These are phyloP conservation scores for Chloropsis hardwickii DNA, from an alignment of 2,113 vertebrate species.

Conservation along the genomic window DNA sequence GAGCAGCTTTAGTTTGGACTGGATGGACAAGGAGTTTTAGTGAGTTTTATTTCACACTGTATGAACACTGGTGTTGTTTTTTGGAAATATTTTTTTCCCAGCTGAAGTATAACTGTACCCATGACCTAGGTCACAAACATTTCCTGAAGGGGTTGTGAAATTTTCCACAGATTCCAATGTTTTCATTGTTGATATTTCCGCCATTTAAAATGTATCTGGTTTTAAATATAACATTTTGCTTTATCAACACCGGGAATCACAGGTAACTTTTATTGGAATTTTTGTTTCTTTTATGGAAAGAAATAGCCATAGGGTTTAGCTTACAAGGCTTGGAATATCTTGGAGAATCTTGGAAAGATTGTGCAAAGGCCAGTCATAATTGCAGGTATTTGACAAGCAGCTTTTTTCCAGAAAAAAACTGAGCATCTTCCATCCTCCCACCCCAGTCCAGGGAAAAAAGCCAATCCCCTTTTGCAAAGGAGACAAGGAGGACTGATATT, in stretches of 20 bases:
- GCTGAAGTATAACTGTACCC: background rate
- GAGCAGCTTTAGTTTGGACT: conserved; percentile 21
- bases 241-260: background rate
- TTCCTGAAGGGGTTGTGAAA: conserved; percentile 18
- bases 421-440: background rate
- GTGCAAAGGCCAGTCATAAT: background rate
- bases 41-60: background rate
- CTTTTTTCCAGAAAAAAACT: background rate
- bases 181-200: conserved; percentile 12
- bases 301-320: background rate
- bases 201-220: background rate
- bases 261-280: background rate
- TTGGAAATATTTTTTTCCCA: conserved; percentile 3
- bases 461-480: background rate
- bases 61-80: background rate
- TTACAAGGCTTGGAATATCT: background rate
- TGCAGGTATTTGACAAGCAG: background rate
- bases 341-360: background rate
- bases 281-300: background rate
- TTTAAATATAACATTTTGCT: conserved; percentile 1
- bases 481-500: background rate
- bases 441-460: background rate
- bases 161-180: background rate
- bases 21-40: background rate
- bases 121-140: conserved; percentile 9